These are phyloP conservation scores for Nymphicus hollandicus DNA, from an alignment of 2,113 vertebrate genomes.

Conservation along the genomic window DNA sequence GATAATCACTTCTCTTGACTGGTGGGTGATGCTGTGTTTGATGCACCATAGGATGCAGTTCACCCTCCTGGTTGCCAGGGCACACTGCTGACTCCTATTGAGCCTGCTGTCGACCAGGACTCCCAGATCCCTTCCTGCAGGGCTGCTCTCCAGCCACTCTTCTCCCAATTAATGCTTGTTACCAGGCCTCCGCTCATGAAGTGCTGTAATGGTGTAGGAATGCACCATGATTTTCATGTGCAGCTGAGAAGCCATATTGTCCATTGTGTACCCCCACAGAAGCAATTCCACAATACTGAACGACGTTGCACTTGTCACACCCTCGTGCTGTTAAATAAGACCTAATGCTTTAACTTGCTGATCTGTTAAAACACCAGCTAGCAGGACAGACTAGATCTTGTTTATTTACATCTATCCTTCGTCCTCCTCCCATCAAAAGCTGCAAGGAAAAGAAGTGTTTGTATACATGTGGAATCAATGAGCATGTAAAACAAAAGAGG, in stretches of 20 bases:
- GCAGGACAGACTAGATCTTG: not conserved
- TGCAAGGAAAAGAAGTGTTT: not conserved
- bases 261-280: not conserved
- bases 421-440: not conserved
- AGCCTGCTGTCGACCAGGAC: not conserved
- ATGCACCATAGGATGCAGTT: fast-evolving
- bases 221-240: fast-evolving
- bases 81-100: fast-evolving
- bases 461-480: not conserved
- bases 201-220: not conserved
- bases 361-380: not conserved
- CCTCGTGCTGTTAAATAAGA: not conserved
- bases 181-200: fast-evolving
- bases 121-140: not conserved
- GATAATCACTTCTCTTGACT: not conserved
- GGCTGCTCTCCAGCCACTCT: not conserved
- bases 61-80: not conserved
- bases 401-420: not conserved
- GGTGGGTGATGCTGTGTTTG: fast-evolving
- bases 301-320: not conserved
- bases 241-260: not conserved
- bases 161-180: not conserved
- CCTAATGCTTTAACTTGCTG: not conserved
- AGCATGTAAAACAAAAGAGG: not conserved
- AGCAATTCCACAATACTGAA: not conserved